These are phyloP conservation scores for Drosophila sturtevanti DNA, from an alignment of 1,140 invertebrate genomes.

Conservation along the genomic window DNA sequence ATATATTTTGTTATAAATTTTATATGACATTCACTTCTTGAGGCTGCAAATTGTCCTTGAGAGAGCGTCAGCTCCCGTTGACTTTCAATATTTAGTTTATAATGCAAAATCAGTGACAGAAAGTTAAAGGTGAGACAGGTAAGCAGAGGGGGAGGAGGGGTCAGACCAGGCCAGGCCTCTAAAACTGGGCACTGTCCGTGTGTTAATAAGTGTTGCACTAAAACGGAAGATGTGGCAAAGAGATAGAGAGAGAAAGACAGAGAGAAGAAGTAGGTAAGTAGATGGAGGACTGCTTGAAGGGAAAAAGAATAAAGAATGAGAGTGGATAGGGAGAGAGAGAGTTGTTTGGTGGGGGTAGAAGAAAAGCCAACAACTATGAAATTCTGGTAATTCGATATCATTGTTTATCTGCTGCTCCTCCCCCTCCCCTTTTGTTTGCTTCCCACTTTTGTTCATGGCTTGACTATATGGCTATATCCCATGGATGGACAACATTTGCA, in stretches of 20 bases:
- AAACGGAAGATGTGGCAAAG: neutral
- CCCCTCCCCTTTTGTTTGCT: constrained; percentile 53
- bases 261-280: neutral
- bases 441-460: constrained; percentile 58
- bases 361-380: constrained; percentile 60
- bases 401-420: constrained; percentile 73
- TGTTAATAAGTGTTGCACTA: constrained; percentile 34
- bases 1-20: constrained; percentile 64
- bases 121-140: too few species aligned
- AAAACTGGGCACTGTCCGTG: constrained; percentile 38
- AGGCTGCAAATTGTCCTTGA: constrained; percentile 61
- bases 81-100: constrained; percentile 33
- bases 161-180: neutral
- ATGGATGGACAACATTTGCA: constrained; percentile 35
- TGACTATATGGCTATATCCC: neutral
- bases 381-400: constrained; percentile 73
- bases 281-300: constrained; percentile 7
- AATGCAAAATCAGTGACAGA: neutral
- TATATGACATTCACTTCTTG: constrained; percentile 66
- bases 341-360: neutral
- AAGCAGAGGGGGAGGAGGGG: neutral
- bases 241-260: neutral
- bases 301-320: constrained; percentile 21
- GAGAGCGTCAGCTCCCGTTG: constrained; percentile 48
- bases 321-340: too few species aligned